phyloP scores from a whole-genome alignment of 2,888 invertebrate species.

The Drosophila falleni region DNA sequence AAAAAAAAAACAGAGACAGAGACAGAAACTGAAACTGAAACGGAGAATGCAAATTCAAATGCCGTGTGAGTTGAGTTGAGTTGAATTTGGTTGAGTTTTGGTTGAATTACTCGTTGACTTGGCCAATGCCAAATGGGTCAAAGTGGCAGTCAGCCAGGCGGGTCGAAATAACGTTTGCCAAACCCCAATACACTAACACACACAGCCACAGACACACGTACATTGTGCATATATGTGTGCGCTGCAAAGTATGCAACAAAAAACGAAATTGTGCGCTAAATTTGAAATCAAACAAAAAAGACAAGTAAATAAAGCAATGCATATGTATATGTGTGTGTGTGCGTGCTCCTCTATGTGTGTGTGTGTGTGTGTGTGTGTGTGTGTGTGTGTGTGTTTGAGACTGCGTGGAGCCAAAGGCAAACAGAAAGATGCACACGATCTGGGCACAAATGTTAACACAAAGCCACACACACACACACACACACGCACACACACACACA shows the following conservation, averaged over 20 bases:
- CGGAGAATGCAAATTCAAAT: slow-evolving; percentile 61
- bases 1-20: neutral
- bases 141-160: slow-evolving; percentile 81
- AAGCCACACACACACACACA: slow-evolving; percentile 39
- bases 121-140: slow-evolving; percentile 76
- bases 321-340: slow-evolving; percentile 28
- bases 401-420: slow-evolving; percentile 79
- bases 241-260: slow-evolving; percentile 60
- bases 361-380: slow-evolving; percentile 11
- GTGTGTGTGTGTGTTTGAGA: slow-evolving; percentile 42
- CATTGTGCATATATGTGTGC: neutral
- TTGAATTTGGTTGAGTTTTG: slow-evolving; percentile 46
- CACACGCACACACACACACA: slow-evolving; percentile 24
- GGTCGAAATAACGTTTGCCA: slow-evolving; percentile 67
- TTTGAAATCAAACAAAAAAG: slow-evolving; percentile 75
- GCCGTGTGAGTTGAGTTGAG: slow-evolving; percentile 53
- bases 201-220: slow-evolving; percentile 5
- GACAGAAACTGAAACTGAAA: neutral
- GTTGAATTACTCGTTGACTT: slow-evolving; percentile 60
- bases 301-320: slow-evolving; percentile 66
- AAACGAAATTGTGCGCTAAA: slow-evolving; percentile 73
- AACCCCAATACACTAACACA: slow-evolving; percentile 62
- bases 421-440: slow-evolving; percentile 63
- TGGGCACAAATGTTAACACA: slow-evolving; percentile 67
- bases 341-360: slow-evolving; percentile 9